Conservation (phyloP, 2,797 vertebrate genomes). For the Triplophysa bombifrons region DNA sequence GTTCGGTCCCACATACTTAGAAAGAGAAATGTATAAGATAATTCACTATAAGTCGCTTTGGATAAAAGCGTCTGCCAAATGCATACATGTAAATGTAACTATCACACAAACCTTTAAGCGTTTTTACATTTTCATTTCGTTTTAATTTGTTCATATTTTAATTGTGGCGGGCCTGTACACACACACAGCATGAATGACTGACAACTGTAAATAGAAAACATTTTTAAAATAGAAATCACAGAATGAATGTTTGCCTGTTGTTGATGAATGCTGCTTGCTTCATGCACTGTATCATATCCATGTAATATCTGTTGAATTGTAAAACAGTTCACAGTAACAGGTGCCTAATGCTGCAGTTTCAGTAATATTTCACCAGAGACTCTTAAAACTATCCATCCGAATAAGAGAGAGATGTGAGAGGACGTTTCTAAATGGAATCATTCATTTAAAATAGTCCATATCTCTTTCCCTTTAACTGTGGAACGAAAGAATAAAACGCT, state of each 20-base stretch:
- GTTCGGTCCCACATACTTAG: too few relatives aligned
- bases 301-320: constrained; percentile 60
- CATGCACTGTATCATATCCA: constrained; percentile 63
- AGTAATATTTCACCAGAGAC: constrained; percentile 80
- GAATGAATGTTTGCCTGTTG: constrained; percentile 48
- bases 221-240: constrained; percentile 60
- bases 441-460: constrained; percentile 80
- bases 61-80: too few relatives aligned
- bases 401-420: constrained; percentile 58
- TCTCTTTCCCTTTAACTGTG: constrained; percentile 70
- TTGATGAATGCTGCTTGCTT: constrained; percentile 57
- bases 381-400: constrained; percentile 77
- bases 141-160: too few relatives aligned
- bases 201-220: too few relatives aligned
- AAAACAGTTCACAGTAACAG: constrained; percentile 72
- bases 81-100: too few relatives aligned
- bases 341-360: constrained; percentile 80
- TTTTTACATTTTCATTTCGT: too few relatives aligned
- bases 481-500: constrained; percentile 68
- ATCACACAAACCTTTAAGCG: too few relatives aligned
- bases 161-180: too few relatives aligned
- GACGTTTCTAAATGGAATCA: constrained; percentile 76
- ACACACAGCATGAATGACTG: too few relatives aligned
- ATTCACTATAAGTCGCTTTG: too few relatives aligned
- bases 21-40: too few relatives aligned